A percentile compares a stretch with the other conserved stretches of the same genome.
These are phyloP conservation scores for Lethenteron reissneri DNA, from an alignment of 2,113 vertebrate species.

Conservation along the genomic window DNA sequence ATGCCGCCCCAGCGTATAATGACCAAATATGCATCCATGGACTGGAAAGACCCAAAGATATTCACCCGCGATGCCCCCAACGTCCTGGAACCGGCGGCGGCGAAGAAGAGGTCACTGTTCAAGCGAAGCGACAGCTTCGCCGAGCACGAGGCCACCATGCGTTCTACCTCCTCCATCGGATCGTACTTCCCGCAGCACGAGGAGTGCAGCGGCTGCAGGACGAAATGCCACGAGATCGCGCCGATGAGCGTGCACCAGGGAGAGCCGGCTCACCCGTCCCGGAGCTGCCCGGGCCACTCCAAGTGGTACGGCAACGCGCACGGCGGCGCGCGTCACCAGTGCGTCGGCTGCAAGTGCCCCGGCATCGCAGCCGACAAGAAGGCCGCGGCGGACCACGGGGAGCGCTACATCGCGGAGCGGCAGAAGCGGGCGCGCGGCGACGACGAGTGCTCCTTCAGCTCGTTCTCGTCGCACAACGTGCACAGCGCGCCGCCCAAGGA, in stretches of 20 bases:
- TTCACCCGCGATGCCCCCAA: background rate
- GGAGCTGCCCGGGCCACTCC: background rate
- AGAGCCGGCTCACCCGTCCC: background rate
- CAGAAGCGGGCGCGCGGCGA: background rate
- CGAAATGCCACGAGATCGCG: background rate
- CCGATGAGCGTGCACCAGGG: background rate
- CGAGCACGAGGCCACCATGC: conserved; percentile 3
- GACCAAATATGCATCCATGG: background rate
- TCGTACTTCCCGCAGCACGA: conserved; percentile 1
- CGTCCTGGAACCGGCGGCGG: background rate
- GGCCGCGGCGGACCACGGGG: background rate
- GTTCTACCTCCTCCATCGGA: background rate
- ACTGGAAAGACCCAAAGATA: conserved; percentile 2
- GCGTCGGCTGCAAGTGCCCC: background rate
- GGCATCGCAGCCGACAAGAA: background rate
- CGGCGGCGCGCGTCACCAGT: background rate
- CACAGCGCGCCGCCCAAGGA: background rate
- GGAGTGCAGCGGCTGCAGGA: conserved; percentile 1
- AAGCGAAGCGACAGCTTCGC: background rate
- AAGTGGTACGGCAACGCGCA: background rate
- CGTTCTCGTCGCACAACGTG: conserved; percentile 5
- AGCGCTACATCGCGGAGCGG: background rate
- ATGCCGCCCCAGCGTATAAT: background rate
- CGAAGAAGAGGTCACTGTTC: conserved; percentile 1
- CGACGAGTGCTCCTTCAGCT: conserved; percentile 5